A percentile compares a stretch with the other conserved stretches of the same genome.
Evolutionary conservation across 2,113 vertebrate species (phyloP).

Genomic region (Gorsachius goisagi): DNA sequence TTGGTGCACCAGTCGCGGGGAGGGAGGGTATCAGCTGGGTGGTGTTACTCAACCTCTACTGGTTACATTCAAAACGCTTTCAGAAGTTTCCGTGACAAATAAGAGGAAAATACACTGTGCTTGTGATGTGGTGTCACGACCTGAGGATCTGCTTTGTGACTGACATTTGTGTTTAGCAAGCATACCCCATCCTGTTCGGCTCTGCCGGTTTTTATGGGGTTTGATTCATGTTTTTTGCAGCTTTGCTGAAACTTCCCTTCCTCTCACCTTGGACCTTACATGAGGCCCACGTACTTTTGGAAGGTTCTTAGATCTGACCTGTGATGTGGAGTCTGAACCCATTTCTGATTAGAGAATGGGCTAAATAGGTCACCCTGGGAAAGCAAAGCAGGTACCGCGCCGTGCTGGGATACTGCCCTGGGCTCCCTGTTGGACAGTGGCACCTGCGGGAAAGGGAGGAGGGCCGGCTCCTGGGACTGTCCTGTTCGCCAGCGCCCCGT

Average conservation of each 20-base stretch:
- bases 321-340: neutral
- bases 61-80: neutral
- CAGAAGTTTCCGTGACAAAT: neutral
- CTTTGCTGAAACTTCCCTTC: neutral
- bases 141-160: neutral
- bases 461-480: rapidly evolving
- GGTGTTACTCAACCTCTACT: neutral
- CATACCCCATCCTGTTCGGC: neutral
- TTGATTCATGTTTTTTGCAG: neutral
- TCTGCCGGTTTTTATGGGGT: neutral
- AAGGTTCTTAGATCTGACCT: neutral
- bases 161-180: neutral
- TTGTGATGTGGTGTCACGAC: neutral
- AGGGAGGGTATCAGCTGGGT: neutral
- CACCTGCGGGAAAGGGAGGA: neutral
- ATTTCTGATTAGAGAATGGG: neutral
- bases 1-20: neutral
- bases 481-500: rapidly evolving
- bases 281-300: too few species aligned
- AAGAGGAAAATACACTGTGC: neutral
- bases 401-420: rapidly evolving
- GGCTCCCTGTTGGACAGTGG: neutral
- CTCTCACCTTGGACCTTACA: neutral
- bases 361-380: neutral
- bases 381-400: rapidly evolving